Base-by-base conservation (phyloP, 35 echinoderm and acorn worm species). In the Anneissia japonica region DNA sequence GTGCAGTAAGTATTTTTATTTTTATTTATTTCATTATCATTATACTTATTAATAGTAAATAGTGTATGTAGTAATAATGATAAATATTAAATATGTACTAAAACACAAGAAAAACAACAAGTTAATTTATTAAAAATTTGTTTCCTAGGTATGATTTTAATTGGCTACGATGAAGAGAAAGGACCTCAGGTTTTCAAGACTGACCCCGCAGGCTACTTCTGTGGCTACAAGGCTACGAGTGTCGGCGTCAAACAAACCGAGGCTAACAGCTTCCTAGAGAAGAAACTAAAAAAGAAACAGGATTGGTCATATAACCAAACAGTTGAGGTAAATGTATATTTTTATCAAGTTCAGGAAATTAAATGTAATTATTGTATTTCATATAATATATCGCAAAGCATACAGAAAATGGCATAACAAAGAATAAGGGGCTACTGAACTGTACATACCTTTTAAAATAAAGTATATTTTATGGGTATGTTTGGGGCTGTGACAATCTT, bases 191-290 rank as follows among this genome's bases (percentile, higher is more conserved):
- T 99, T 3, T 99, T 86, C 89, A 94, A 99, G 84, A 90, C 92
- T 0, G 96, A 99, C 74, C 96, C 96, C 46, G 96, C 96, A 16
- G 96, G 96, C 26, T 99, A 99, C 87, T 99, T 74, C 92, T 99
- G 96, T 79, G 96, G 96, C 6, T 99, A 94, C 85, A 99, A 99
- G 77, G 96, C 96, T 21, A 99, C 96, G 36, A 99, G 91, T 82
- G 96, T 99, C 26, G 96, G 96, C 26, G 89, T 90, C 34, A 99
- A 99, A 87, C 96, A 99, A 84, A 99, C 96, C 0, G 96, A 99
- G 75, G 92, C 96, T 73, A 99, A 99, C 83, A 99, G 96, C 84
- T 99, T 99, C 77, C 87, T 99, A 51, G 96, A 99, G 81, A 99
- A 99, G 89, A 99, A 99, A 34, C 85, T 99, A 1, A 99, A 99